phyloP scores from a whole-genome alignment of 2,113 vertebrate genomes.

The Lathamus discolor region DNA sequence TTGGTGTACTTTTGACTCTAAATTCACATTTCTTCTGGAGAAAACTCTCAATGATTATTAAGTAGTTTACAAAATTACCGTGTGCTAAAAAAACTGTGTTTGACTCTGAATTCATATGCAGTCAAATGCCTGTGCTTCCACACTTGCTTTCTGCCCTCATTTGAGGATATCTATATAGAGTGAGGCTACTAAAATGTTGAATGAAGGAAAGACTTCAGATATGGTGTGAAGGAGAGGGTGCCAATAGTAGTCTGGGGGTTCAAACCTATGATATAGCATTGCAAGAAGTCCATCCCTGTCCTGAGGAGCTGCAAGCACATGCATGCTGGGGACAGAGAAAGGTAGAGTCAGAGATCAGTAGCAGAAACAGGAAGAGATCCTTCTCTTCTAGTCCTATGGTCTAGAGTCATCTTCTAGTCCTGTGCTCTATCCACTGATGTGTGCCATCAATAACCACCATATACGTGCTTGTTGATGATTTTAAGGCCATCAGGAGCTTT shows the following conservation, averaged over 20 bases:
- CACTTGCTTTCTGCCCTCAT: not conserved
- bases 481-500: not conserved
- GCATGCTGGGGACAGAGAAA: not conserved
- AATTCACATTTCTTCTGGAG: not conserved
- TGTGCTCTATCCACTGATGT: not conserved
- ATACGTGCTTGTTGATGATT: not conserved
- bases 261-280: rapidly evolving
- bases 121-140: not conserved
- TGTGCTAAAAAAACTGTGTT: not conserved
- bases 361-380: not conserved
- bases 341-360: not conserved
- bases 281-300: not conserved
- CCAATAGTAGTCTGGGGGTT: not conserved
- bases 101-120: not conserved
- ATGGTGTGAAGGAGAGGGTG: not conserved
- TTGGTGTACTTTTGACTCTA: not conserved
- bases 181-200: not conserved
- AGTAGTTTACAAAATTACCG: constrained; percentile 9
- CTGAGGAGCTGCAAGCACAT: not conserved
- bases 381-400: not conserved
- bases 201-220: not conserved
- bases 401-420: not conserved
- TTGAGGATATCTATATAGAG: not conserved
- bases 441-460: not conserved
- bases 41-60: not conserved